Percentiles rank a stretch among this genome's conserved stretches.
phyloP scores from a whole-genome alignment of 2,797 vertebrate genomes.

The Masticophis lateralis region DNA sequence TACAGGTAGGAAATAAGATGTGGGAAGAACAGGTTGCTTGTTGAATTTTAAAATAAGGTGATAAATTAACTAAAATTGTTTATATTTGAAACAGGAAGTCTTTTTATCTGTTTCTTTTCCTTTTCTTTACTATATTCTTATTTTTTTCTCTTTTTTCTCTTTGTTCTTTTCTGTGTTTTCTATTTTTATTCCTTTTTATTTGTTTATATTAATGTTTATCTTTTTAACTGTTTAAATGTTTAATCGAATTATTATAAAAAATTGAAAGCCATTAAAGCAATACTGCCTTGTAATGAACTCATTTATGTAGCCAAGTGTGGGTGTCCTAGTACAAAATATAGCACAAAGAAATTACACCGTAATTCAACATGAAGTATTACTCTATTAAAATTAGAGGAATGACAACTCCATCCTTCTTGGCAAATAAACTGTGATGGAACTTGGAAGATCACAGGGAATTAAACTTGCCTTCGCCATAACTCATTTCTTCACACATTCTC shows the following conservation, averaged over 20 bases:
- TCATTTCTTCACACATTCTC: background rate
- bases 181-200: background rate
- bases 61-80: background rate
- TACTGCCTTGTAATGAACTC: background rate
- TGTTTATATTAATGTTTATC: background rate
- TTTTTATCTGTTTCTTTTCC: background rate
- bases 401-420: background rate
- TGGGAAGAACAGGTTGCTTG: background rate
- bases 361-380: conserved; percentile 8
- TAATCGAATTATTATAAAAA: background rate
- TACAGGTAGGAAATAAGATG: background rate
- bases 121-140: background rate
- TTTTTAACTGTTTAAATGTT: background rate
- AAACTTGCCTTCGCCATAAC: background rate
- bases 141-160: background rate
- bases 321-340: background rate
- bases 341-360: conserved; percentile 3
- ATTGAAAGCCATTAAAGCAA: conserved; percentile 3
- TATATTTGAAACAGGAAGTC: background rate
- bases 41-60: background rate
- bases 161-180: background rate
- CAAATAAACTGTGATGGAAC: background rate
- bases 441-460: background rate
- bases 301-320: background rate
- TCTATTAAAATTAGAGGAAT: background rate